Evolutionary conservation across 2,113 vertebrate species (phyloP), one percentile per base, ranked within the genome.

Genomic region (Numida meleagris): DNA sequence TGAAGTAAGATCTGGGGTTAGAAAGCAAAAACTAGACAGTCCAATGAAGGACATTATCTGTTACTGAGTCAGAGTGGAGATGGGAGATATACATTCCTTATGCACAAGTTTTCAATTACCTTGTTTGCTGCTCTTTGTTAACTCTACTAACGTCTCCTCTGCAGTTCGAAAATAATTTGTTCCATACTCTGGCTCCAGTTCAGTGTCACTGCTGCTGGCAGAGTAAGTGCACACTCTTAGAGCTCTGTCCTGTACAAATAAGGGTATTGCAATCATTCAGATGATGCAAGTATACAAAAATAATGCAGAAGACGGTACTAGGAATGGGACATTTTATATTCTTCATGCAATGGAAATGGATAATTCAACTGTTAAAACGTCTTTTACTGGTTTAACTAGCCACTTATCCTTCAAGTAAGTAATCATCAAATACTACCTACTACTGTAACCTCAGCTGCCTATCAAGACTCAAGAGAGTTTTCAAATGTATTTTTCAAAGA

Each of bases 41-140:
- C 87, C 68, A 90, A 40, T 15, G 87, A 93, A 92, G 76, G 78
- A 89, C 63, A 71, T 29, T 59, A 65, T 76, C 31, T 63, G 53
- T 29, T 58, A 57, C 92, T 91, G 89, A 91, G 63, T 84, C 78
- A 84, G 63, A 58, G 83, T 40, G 62, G 55, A 71, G 61, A 94
- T 84, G 76, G 86, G 51, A 16, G 43, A 72, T 73, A 93, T 3
- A 65, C 8, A 46, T 40, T 73, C 89, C 27, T 90, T 42, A 45
- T 14, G 62, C 46, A 81, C 65, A 82, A 45, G 94, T 93, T 82
- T 91, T 50, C 81, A 53, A 57, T 96, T 97, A 97, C 97, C 97
- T 98, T 93, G 96, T 82, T 95, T 97, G 95, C 73, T 51, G 88
- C 78, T 98, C 91, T 96, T 97, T 90, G 91, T 88, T 89, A 97